phyloP scores from a whole-genome alignment of 2,797 vertebrate genomes.

The Ctenopoma kingsleyae region DNA sequence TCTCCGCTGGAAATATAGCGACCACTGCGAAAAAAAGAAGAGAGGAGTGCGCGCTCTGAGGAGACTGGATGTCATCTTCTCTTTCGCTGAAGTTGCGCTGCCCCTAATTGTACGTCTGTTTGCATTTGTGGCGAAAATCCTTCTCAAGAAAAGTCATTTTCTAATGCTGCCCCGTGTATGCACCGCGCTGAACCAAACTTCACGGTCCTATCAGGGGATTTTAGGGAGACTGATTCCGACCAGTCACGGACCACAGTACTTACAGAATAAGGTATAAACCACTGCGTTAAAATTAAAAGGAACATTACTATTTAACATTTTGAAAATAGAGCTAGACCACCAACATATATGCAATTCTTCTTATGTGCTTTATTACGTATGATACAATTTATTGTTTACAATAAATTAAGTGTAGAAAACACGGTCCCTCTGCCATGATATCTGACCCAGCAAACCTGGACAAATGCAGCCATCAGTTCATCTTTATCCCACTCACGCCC shows the following conservation, averaged over 20 bases:
- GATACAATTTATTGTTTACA: not conserved
- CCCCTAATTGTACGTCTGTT: slow-evolving; percentile 32
- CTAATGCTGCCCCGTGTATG: slow-evolving; percentile 43
- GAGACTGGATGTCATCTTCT: slow-evolving; percentile 48
- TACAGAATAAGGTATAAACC: slow-evolving; percentile 71
- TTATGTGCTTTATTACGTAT: not conserved
- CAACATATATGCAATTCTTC: not conserved
- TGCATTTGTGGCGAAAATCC: slow-evolving; percentile 24
- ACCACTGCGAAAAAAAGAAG: slow-evolving; percentile 20
- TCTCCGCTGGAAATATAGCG: slow-evolving; percentile 57
- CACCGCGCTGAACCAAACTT: slow-evolving; percentile 55
- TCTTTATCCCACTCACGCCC: slow-evolving; percentile 11
- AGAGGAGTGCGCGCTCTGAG: slow-evolving; percentile 14
- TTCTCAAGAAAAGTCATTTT: slow-evolving; percentile 19
- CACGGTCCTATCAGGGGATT: slow-evolving; percentile 56
- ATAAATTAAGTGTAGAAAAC: not conserved
- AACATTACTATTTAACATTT: not conserved
- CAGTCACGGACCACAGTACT: slow-evolving; percentile 52
- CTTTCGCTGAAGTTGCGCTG: slow-evolving; percentile 40
- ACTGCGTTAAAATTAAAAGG: not conserved
- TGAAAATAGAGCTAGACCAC: not conserved
- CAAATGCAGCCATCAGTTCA: slow-evolving; percentile 1
- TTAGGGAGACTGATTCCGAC: slow-evolving; percentile 56
- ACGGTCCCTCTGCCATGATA: not conserved
- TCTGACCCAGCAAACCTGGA: slow-evolving; percentile 1